Evolutionary conservation across 2,113 vertebrate species (phyloP), one percentile per base, ranked within the genome.

Genomic region (Acanthisitta chloris): DNA sequence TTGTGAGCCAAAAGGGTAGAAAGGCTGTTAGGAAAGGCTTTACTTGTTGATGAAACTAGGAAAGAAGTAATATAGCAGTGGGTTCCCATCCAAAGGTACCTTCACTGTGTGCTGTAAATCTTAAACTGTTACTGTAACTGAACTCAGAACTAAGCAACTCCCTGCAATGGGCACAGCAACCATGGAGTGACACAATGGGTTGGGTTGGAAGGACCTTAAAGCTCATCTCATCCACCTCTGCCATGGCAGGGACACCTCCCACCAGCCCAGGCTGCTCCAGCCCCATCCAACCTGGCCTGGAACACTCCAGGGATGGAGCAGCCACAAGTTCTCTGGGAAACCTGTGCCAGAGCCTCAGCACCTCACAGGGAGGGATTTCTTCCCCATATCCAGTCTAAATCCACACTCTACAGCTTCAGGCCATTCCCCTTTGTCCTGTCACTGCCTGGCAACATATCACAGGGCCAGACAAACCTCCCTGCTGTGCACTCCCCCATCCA

Each of bases 351-450:
- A 26, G 9, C 52, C 14, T 86, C 1, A 5, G 20, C 28, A 29
- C 10, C 48, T 64, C 10, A 0, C 48, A 54, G n/a, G 4, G 16
- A 17, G 14, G 0, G 0, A 49, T 73, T 65, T 8, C 51, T 11
- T 0, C 77, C 51, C 33, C 23, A 6, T 1, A 33, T 49, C 43
- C 59, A 25, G 40, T 6, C 36, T 26, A 38, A 61, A 38, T 18
- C 58, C 17, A 17, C 24, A 5, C 17, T 40, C 26, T 62, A 18
- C 59, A 62, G 36, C 17, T 29, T 40, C 28, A 40, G 28, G 59
- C 59, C 31, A 26, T 34, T 31, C 17, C 20, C n/a, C 57, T 46
- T 23, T 48, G 20, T 17, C 29, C 66, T 33, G 40, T 29, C 48
- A 14, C 34, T 34, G 40, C 66, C 34, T 17, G 46, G 65, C 9